These are phyloP conservation scores for Pristionchus fissidentatus DNA, from an alignment of 2,888 invertebrate genomes.

Conservation along the genomic window DNA sequence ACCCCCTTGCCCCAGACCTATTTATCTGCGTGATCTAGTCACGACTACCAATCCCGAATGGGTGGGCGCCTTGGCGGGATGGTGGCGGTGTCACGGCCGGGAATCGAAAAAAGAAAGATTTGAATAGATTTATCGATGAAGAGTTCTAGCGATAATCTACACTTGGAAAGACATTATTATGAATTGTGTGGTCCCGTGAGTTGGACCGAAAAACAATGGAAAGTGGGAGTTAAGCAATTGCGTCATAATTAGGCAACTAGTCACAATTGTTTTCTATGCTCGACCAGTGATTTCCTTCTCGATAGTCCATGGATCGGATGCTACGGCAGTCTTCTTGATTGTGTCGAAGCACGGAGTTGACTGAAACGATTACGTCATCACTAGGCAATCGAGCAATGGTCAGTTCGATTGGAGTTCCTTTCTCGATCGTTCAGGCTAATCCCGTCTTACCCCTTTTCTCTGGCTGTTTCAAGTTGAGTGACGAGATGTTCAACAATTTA, in stretches of 20 bases:
- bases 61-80: no score
- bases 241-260: no score
- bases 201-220: not conserved
- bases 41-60: no score
- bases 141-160: not conserved
- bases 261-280: not conserved
- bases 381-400: not conserved
- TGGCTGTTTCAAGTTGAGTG: not conserved
- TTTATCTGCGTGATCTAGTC: no score
- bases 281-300: slow-evolving; percentile 71
- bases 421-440: not conserved
- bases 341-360: slow-evolving; percentile 38
- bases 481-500: not conserved
- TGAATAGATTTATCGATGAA: not conserved
- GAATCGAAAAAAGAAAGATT: no score
- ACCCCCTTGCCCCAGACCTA: no score
- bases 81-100: no score
- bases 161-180: not conserved
- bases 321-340: slow-evolving; percentile 59
- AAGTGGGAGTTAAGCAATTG: not conserved
- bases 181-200: not conserved
- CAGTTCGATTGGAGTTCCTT: not conserved
- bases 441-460: not conserved
- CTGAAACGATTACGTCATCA: slow-evolving; percentile 23
- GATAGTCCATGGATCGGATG: slow-evolving; percentile 71